Base-by-base conservation (phyloP, 2,888 invertebrate species). In the Orchesellides sinensis region DNA sequence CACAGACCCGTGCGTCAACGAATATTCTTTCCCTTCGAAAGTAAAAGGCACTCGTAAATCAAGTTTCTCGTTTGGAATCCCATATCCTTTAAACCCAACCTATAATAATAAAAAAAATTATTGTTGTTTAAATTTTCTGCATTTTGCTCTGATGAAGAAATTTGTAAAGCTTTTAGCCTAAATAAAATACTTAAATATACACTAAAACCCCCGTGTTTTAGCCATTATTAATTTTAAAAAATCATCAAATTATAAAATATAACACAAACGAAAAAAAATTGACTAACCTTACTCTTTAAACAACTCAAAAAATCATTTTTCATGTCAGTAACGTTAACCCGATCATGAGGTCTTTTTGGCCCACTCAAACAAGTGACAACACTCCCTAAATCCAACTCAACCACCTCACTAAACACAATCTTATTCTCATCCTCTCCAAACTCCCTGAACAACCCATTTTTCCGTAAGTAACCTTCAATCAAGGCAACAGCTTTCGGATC, bases 321-420 rank as follows among this genome's bases (percentile, higher is more conserved):
- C 96, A 99, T 97, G 54, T 95, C 94, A 0, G 93, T 91, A 0
- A 98, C 96, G 0, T 97, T 93, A 2, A 99, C 98, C 23, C 97
- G 92, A 91, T 99, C 99, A 88, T 99, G 99, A 0, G 99, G 99
- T 69, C 99, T 91, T 90, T 99, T 99, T 0, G 99, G 99, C 0
- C 99, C 99, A 82, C 98, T 98, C 14, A 98, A 95, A 21, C 97
- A 98, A 1, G 98, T 96, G 66, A 96, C 97, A 0, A 99, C 97
- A 0, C 95, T 94, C 0, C 92, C 90, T 56, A 99, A 91, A 90
- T 99, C 98, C 87, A 99, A 90, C 54, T 95, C 94, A 0, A 96
- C 94, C 14, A 95, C 92, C 93, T 96, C 89, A 27, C 47, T 73
- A 17, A 45, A 73, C 17, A 45, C 52, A 19, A 65, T 10, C 8